These are phyloP conservation scores for Noctua comes DNA, from an alignment of 2,888 invertebrate genomes.

Conservation along the genomic window DNA sequence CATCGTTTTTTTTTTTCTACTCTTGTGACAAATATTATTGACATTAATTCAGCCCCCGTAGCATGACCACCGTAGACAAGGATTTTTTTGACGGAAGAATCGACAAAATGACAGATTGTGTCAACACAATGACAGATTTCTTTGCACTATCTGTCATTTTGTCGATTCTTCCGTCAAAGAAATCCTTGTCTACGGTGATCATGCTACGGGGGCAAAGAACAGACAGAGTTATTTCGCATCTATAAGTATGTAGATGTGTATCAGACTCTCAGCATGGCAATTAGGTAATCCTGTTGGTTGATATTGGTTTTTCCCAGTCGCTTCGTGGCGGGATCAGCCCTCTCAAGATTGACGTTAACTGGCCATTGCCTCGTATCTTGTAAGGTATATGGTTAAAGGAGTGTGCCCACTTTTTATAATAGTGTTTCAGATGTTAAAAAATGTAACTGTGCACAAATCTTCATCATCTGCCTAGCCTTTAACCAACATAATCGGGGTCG, in stretches of 20 bases:
- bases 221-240: too few species aligned
- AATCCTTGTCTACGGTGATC: too few species aligned
- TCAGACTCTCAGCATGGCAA: not conserved
- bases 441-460: not conserved
- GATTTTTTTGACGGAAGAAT: too few species aligned
- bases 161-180: too few species aligned
- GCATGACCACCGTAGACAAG: too few species aligned
- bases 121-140: too few species aligned
- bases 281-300: not conserved
- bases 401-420: not conserved
- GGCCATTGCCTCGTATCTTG: conserved; percentile 1
- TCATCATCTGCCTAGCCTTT: not conserved
- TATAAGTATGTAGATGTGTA: not conserved
- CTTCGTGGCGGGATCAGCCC: not conserved
- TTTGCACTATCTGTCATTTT: too few species aligned
- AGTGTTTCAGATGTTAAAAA: not conserved
- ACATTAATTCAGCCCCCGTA: too few species aligned
- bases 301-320: conserved; percentile 28
- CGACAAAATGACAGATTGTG: too few species aligned
- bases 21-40: too few species aligned
- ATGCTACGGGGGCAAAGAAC: too few species aligned
- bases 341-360: not conserved
- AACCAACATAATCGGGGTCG: not conserved
- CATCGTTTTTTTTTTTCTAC: too few species aligned
- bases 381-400: not conserved